These are phyloP conservation scores for Turritopsis dohrnii DNA, from an alignment of 30 jellyfish, hydroid and myxozoan genomes.

Conservation along the genomic window DNA sequence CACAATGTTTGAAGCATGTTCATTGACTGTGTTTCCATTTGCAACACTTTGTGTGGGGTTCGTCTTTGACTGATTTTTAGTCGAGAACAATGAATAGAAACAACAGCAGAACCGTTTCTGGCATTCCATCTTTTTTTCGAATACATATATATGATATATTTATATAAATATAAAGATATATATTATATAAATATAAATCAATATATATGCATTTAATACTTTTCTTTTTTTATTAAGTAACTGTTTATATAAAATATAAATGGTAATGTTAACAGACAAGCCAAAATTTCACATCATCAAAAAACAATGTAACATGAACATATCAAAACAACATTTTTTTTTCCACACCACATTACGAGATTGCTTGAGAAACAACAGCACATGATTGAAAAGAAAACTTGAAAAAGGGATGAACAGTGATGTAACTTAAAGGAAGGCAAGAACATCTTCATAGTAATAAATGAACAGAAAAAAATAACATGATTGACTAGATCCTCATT, in stretches of 20 bases:
- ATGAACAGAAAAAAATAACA: not conserved
- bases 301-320: not conserved
- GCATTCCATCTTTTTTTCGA: not conserved
- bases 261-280: not conserved
- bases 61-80: not conserved
- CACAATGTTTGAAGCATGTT: not conserved
- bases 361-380: not conserved
- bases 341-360: not conserved
- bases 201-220: not conserved
- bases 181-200: not conserved
- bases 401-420: no score
- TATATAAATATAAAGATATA: no score
- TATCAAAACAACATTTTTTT: not conserved
- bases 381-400: no score
- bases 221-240: not conserved
- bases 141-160: not conserved
- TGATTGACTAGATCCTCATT: not conserved
- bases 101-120: slow-evolving; percentile 8
- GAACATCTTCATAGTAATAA: no score
- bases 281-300: not conserved
- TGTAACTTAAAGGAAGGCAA: no score
- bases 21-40: slow-evolving; percentile 1
- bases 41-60: slow-evolving; percentile 6
- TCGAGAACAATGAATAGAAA: not conserved
- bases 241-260: not conserved